phyloP scores from a whole-genome alignment of 2,113 vertebrate genomes.

The Sinocyclocheilus anshuiensis region DNA sequence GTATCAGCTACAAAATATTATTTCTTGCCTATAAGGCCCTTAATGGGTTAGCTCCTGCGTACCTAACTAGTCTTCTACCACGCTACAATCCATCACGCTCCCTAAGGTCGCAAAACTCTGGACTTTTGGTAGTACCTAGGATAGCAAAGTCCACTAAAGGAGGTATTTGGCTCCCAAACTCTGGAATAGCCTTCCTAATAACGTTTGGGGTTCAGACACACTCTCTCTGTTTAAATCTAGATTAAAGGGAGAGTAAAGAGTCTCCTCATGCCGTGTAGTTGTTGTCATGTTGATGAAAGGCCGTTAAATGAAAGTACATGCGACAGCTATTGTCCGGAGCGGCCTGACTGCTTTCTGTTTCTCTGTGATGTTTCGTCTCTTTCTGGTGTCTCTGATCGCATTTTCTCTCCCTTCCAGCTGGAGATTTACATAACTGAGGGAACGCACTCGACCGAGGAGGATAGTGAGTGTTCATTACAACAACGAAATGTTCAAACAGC shows the following conservation, averaged over 20 bases:
- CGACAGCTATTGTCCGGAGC: not conserved
- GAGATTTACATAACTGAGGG: constrained; percentile 98
- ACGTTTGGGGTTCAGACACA: too few species aligned
- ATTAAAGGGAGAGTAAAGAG: not conserved
- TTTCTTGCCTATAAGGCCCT: too few species aligned
- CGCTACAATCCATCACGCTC: too few species aligned
- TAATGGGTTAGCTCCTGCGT: too few species aligned
- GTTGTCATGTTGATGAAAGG: not conserved
- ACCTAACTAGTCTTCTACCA: too few species aligned
- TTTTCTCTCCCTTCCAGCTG: constrained; percentile 75
- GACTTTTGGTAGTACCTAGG: too few species aligned
- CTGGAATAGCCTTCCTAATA: too few species aligned
- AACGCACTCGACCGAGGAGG: constrained; percentile 94
- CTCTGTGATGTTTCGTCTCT: not conserved
- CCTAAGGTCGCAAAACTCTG: too few species aligned
- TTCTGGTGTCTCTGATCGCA: not conserved
- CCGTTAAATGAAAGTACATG: not conserved
- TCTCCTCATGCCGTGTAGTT: not conserved
- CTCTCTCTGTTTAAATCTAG: too few species aligned
- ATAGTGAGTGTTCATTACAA: constrained; percentile 83
- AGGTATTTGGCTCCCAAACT: too few species aligned
- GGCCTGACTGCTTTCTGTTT: not conserved
- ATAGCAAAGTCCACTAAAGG: too few species aligned
- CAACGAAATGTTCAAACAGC: not conserved
- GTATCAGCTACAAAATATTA: too few species aligned